Evolutionary conservation across 1,140 invertebrate genomes (phyloP), one percentile per base, ranked within the genome.

Genomic region (Coelopa frigida): DNA sequence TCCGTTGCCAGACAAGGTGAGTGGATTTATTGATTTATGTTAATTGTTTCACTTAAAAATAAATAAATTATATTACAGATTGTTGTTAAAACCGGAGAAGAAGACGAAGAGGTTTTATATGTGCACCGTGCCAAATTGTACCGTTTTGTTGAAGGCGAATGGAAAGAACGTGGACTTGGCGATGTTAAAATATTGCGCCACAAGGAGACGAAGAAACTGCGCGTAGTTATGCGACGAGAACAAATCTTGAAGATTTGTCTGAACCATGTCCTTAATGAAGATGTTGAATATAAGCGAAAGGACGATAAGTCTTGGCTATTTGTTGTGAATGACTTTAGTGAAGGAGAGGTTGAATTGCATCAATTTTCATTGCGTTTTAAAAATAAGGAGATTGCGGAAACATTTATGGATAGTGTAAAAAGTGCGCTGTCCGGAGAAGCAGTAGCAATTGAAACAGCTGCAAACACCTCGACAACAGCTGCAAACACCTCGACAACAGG

Each of bases 101-200:
- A 94, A 68, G 74, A 89, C 52, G 89, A 94, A 60, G 75, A 78
- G 5, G 63, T 82, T 11, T 61, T 91, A 5, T 92, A 88, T 58
- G 74, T 74, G 48, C 84, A 90, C 52, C 72, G 84, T 29, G 82
- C 86, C 0, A 92, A 90, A 66, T 67, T 93, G 8, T 92, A 80
- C 58, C 75, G 87, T 24, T 89, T 81, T 55, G 66, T 77, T 56
- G 58, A 71, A 46, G 57, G 62, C 42, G 83, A 94, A 65, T 95
- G 90, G 90, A 94, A 94, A 66, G 91, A 94, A 70, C 74, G 91
- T 23, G 91, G 91, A 3, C 59, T 90, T 23, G 91, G 92, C 4
- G 81, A 89, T 55, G 79, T 94, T 1, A 94, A 94, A 72, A 78
- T 96, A 31, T 71, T 95, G 3, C 79, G 79, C 46, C 79, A 91